Conservation (phyloP, 1,140 invertebrate species). For the Drosophila burlai region DNA sequence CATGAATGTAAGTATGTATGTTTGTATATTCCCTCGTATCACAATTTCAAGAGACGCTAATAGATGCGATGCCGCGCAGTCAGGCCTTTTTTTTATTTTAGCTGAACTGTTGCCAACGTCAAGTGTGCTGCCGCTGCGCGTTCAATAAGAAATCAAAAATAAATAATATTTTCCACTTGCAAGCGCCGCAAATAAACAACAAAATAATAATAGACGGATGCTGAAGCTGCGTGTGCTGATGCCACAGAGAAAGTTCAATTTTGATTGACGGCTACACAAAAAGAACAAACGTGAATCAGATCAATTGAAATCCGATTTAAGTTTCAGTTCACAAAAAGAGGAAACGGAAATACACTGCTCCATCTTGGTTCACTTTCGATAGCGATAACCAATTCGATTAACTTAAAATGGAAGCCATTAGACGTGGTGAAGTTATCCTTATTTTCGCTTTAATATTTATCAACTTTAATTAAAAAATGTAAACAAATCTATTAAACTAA, state of each 20-base stretch:
- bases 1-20: neutral
- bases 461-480: neutral
- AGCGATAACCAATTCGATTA: neutral
- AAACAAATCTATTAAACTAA: neutral
- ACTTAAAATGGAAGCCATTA: neutral
- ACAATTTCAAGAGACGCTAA: slow-evolving; percentile 48
- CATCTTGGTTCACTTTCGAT: slow-evolving; percentile 2
- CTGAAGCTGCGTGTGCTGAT: slow-evolving; percentile 54
- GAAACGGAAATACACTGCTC: slow-evolving; percentile 16
- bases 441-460: neutral
- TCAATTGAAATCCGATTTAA: slow-evolving; percentile 22
- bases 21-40: slow-evolving; percentile 22
- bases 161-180: slow-evolving; percentile 62
- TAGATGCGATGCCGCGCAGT: slow-evolving; percentile 44
- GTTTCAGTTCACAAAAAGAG: neutral
- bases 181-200: slow-evolving; percentile 45
- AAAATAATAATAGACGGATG: slow-evolving; percentile 19
- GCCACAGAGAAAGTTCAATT: slow-evolving; percentile 65
- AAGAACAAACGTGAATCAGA: slow-evolving; percentile 13
- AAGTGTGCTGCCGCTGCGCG: slow-evolving; percentile 39
- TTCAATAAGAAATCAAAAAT: slow-evolving; percentile 50
- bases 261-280: slow-evolving; percentile 67
- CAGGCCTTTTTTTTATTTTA: slow-evolving; percentile 3
- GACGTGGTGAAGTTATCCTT: neutral
- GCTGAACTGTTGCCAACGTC: slow-evolving; percentile 67